Evolutionary conservation across 2,113 vertebrate genomes (phyloP).

Genomic region (Merops nubicus): DNA sequence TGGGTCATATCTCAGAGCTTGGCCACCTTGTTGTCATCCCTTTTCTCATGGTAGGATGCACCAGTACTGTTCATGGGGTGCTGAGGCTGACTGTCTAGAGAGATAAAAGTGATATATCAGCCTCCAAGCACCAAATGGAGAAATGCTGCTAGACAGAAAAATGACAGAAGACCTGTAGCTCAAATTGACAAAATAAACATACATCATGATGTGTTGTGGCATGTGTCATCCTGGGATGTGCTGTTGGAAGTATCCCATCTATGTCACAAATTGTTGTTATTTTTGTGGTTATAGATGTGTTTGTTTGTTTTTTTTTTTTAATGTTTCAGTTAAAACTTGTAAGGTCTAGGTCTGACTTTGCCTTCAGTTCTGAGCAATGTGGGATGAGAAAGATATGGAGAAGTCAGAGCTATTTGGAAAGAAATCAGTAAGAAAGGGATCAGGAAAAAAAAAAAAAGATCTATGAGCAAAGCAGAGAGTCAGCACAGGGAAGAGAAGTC

Average conservation of each 20-base stretch:
- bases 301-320: no score
- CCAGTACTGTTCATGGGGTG: background rate
- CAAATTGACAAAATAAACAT: background rate
- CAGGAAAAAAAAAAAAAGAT: background rate
- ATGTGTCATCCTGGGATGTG: background rate
- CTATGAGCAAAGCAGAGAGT: background rate
- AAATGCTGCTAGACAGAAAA: background rate
- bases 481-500: background rate
- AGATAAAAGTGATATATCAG: background rate
- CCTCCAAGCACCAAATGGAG: background rate
- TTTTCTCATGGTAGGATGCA: background rate
- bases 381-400: background rate
- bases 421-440: background rate
- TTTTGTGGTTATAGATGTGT: no score
- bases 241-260: background rate
- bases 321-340: background rate
- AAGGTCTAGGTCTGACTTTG: background rate
- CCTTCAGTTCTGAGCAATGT: background rate
- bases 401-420: background rate
- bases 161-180: background rate
- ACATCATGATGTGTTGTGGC: background rate
- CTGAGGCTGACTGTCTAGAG: background rate
- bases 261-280: background rate
- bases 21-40: background rate
- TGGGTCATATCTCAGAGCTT: fast-evolving